Evolutionary conservation across 2,797 vertebrate species (phyloP).

Genomic region (Poeciliopsis paucimaculata): DNA sequence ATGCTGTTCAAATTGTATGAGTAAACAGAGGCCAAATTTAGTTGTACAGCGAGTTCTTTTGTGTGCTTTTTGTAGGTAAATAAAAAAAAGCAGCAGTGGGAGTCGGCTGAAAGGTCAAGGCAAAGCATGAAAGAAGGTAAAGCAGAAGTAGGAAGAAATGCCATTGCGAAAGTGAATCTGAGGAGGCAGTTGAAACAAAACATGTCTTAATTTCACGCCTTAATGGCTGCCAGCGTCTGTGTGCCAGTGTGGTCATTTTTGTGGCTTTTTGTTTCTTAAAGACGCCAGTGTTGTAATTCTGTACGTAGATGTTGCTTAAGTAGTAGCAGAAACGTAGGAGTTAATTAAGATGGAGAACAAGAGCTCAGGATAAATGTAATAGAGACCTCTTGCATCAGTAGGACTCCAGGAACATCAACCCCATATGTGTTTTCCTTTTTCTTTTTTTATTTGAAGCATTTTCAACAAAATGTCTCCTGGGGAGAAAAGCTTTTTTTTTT

Average conservation of each 20-base stretch:
- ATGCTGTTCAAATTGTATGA: neutral
- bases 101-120: neutral
- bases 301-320: neutral
- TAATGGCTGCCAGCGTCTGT: too few species aligned
- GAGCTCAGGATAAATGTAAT: neutral
- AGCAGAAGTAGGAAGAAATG: neutral
- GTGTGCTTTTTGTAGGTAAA: neutral
- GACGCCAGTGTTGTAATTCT: neutral
- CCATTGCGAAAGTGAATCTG: neutral
- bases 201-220: neutral
- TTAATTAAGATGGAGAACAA: neutral
- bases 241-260: neutral
- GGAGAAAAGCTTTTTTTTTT: neutral
- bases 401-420: neutral
- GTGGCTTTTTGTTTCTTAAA: neutral
- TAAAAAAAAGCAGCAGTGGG: neutral
- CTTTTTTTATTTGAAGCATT: neutral
- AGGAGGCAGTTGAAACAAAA: neutral
- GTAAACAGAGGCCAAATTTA: neutral
- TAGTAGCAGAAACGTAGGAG: neutral
- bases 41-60: neutral
- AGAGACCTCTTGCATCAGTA: neutral
- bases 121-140: neutral
- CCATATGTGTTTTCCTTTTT: neutral
- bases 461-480: neutral